A percentile compares a stretch with the other conserved stretches of the same genome.
Conservation (phyloP, 2,797 vertebrate species). For the Danionella dracula region DNA sequence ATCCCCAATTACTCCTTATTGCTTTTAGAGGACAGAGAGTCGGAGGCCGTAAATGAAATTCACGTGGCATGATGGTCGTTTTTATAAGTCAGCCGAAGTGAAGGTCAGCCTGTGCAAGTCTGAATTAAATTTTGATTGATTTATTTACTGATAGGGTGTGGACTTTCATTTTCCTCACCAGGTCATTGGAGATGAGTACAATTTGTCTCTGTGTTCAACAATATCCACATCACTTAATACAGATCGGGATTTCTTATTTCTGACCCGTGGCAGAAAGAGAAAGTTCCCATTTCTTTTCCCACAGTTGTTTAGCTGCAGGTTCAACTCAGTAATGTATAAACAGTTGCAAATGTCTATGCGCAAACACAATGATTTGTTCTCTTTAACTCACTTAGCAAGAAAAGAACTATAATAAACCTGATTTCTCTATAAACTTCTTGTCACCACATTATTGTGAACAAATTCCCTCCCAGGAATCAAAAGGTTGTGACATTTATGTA, state of each 20-base stretch:
- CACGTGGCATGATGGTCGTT: slow-evolving; percentile 36
- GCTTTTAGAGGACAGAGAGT: slow-evolving; percentile 43
- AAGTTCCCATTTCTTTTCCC: neutral
- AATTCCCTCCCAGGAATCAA: no score
- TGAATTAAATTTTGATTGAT: slow-evolving; percentile 50
- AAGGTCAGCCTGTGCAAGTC: slow-evolving; percentile 36
- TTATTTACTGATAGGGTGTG: slow-evolving; percentile 44
- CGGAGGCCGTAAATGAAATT: slow-evolving; percentile 43
- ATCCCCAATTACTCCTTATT: slow-evolving; percentile 49
- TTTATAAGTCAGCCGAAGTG: slow-evolving; percentile 36
- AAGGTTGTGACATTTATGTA: no score
- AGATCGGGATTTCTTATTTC: slow-evolving; percentile 28
- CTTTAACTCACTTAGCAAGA: no score
- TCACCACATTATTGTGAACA: no score
- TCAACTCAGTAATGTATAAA: neutral
- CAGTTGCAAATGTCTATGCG: no score
- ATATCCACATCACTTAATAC: slow-evolving; percentile 9
- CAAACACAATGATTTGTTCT: no score
- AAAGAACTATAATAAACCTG: no score
- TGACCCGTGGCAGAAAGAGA: slow-evolving; percentile 11
- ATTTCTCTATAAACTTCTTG: no score
- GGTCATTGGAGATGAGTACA: slow-evolving; percentile 34
- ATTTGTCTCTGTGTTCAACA: slow-evolving; percentile 38
- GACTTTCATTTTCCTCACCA: slow-evolving; percentile 41
- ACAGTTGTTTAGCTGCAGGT: neutral